phyloP scores from a whole-genome alignment of 2,888 invertebrate genomes.

The Drosophila percnosoma region DNA sequence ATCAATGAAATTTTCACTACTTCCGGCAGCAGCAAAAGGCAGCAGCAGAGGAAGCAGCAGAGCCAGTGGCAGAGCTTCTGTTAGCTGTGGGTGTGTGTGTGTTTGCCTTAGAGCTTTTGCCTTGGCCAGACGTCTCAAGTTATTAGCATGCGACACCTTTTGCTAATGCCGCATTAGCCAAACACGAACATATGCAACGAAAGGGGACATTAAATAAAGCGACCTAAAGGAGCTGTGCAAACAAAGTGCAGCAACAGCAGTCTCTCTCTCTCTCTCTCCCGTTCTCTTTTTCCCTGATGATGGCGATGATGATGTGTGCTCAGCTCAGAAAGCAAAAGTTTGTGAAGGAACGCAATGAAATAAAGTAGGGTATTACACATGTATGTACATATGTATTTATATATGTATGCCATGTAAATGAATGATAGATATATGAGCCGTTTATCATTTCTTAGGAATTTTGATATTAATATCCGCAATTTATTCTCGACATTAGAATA shows the following conservation, averaged over 20 bases:
- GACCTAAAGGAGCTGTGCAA: constrained; percentile 39
- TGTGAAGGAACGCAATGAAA: constrained; percentile 3
- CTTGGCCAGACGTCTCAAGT: constrained; percentile 54
- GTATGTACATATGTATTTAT: neutral
- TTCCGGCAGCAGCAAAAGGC: constrained; percentile 52
- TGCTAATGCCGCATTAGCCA: constrained; percentile 57
- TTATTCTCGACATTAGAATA: neutral
- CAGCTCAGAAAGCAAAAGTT: constrained; percentile 52
- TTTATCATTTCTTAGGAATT: neutral
- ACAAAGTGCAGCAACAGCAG: constrained; percentile 26
- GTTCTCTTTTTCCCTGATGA: neutral
- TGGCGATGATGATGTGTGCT: constrained; percentile 20
- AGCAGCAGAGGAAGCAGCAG: constrained; percentile 3
- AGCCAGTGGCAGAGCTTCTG: constrained; percentile 1
- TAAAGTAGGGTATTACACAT: constrained; percentile 10
- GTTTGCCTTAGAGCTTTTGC: constrained; percentile 64
- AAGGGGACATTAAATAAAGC: constrained; percentile 3
- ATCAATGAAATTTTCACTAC: constrained; percentile 79
- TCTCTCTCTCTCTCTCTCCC: neutral
- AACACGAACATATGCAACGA: constrained; percentile 21
- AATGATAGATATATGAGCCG: neutral
- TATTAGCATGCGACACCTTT: constrained; percentile 77
- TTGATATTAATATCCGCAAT: constrained; percentile 1
- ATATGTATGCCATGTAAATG: neutral
- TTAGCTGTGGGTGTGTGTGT: constrained; percentile 8